Conservation (phyloP, 2,797 vertebrate species). For the Leucoraja ocellata region DNA sequence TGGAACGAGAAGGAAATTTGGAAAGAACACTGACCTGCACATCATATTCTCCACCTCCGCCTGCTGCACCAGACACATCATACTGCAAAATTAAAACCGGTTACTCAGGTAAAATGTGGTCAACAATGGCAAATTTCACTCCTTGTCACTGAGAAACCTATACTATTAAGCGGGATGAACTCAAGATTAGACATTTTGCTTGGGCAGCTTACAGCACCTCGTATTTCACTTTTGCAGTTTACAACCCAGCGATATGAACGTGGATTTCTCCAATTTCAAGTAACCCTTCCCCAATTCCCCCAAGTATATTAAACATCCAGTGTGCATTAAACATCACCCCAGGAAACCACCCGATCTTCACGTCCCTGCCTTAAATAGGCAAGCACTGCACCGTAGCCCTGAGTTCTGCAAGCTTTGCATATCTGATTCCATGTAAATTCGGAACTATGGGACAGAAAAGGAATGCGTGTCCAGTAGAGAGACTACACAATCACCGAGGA, state of each 20-base stretch:
- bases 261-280: too few relatives aligned
- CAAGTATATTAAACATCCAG: too few relatives aligned
- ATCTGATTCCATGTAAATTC: not conserved
- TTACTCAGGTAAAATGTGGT: not conserved
- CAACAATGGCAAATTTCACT: not conserved
- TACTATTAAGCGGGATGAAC: not conserved
- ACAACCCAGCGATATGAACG: not conserved
- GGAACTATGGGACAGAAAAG: not conserved
- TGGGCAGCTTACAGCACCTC: too few relatives aligned
- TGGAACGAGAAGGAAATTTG: not conserved
- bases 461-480: not conserved
- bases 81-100: slow-evolving; percentile 53
- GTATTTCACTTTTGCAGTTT: not conserved
- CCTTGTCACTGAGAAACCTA: not conserved
- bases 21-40: slow-evolving; percentile 59
- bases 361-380: not conserved
- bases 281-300: too few relatives aligned
- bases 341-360: not conserved
- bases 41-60: slow-evolving; percentile 72
- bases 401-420: not conserved
- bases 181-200: not conserved
- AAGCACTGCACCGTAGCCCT: not conserved
- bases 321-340: not conserved
- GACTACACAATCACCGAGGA: not conserved
- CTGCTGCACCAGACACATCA: slow-evolving; percentile 64